Base-by-base conservation (phyloP, 2,797 vertebrate genomes). In the Hozukius guyotensis region DNA sequence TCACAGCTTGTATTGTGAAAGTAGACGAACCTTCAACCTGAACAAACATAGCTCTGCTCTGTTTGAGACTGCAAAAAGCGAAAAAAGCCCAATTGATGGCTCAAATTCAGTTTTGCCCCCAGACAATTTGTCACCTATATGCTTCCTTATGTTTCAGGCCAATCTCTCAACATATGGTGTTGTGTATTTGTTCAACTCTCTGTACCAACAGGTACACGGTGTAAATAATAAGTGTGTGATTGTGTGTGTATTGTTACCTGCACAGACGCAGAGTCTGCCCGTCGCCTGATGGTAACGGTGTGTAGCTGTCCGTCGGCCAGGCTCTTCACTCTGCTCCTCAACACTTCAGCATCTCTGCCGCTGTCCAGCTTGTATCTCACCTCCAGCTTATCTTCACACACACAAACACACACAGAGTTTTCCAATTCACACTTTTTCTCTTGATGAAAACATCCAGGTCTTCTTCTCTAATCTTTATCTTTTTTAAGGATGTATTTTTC, bases 301-400 rank as follows among this genome's bases (percentile, higher is more conserved):
- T 99, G 97, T 12, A 97, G 95, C 0, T 97, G 96, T 73, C 97
- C 97, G 60, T 97, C 94, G 18, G 96, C 97, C 94, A 98, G 81
- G 77, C 71, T 96, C 95, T 94, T 97, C 36, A 88, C 86, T 84
- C 81, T 90, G 78, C 96, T 95, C 80, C 76, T 94, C 84, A 97
- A 88, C 57, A 96, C 91, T 53, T 98, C 97, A 2, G 94, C 95
- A 3, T 97, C 96, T 87, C 95, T 92, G 91, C 95, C 91, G 83
- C 91, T 93, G 64, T 97, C 95, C 77, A 98, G 91, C 72, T 96
- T 98, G 93, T 98, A 98, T 53, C 96, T 96, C 77, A 98, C 94
- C 83, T 99, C 97, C 93, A 99, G 95, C 89, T 95, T 96, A 94
- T 98, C 98, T 96, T 57, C 65, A 84, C 38, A 71, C 75, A 80